Conservation (phyloP, 1,140 invertebrate genomes). For the Megathymus violae region DNA sequence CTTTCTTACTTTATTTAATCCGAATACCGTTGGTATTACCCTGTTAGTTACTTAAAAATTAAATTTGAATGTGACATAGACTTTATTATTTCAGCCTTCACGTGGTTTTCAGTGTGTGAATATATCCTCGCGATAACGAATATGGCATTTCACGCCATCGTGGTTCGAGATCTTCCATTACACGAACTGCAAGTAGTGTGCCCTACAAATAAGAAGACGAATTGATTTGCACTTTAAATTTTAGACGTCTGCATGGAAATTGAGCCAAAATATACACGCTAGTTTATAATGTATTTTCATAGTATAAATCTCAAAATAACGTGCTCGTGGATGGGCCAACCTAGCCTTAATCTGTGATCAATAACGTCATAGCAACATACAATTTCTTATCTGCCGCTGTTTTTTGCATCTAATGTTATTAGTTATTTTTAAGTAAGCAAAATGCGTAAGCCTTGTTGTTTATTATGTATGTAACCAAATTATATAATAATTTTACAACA, state of each 20-base stretch:
- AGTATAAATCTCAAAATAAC: neutral
- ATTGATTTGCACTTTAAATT: conserved; percentile 40
- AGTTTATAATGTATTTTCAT: conserved; percentile 4
- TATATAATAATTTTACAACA: neutral
- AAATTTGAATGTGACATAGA: too few relatives aligned
- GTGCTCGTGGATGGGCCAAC: neutral
- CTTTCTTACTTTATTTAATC: too few relatives aligned
- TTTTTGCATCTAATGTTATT: neutral
- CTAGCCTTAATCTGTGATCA: conserved; percentile 24
- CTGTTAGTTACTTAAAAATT: too few relatives aligned
- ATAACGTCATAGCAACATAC: conserved; percentile 14
- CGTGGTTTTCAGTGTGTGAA: conserved; percentile 96
- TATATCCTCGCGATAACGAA: conserved; percentile 95
- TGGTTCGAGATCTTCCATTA: conserved; percentile 93
- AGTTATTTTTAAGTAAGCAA: neutral
- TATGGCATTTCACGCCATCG: conserved; percentile 95
- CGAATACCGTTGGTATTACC: too few relatives aligned
- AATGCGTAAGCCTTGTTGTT: neutral
- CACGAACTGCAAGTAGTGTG: conserved; percentile 90
- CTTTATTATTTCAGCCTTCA: conserved; percentile 93
- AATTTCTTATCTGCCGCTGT: conserved; percentile 5
- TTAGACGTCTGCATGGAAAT: neutral
- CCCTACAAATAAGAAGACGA: conserved; percentile 56
- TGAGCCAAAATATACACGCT: conserved; percentile 1
- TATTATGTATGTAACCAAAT: too few relatives aligned